Conservation (phyloP, 1,140 invertebrate species). For the Sycobia sp. region DNA sequence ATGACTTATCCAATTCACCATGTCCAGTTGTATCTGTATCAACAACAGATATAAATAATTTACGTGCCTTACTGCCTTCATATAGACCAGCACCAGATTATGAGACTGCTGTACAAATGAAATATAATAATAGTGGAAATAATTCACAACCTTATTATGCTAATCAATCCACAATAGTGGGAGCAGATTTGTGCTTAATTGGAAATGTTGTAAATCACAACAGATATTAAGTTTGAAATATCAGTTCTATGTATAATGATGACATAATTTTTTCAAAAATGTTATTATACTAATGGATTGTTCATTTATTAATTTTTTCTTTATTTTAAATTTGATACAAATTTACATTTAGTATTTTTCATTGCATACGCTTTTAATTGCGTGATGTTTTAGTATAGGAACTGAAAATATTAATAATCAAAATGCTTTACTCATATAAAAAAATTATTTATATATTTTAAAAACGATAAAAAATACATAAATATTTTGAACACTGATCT, state of each 20-base stretch:
- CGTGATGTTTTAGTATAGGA: conserved; percentile 24
- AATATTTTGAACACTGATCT: too few species aligned
- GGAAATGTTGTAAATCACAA: conserved; percentile 53
- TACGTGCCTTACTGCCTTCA: conserved; percentile 78
- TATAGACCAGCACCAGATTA: conserved; percentile 93
- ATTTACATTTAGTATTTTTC: too few species aligned
- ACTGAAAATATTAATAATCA: conserved; percentile 32
- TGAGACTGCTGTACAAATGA: conserved; percentile 87
- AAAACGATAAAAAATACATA: conserved; percentile 34
- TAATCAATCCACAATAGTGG: conserved; percentile 58
- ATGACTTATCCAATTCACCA: conserved; percentile 58
- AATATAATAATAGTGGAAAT: conserved; percentile 63
- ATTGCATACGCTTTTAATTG: background rate
- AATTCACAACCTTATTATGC: conserved; percentile 58
- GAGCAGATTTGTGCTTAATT: conserved; percentile 54
- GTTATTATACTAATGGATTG: background rate
- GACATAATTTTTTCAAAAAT: conserved; percentile 5
- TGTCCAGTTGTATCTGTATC: conserved; percentile 57
- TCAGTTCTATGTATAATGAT: conserved; percentile 2
- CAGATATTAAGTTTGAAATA: conserved; percentile 48
- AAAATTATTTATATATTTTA: conserved; percentile 17
- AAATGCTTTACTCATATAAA: conserved; percentile 16
- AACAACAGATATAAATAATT: conserved; percentile 60
- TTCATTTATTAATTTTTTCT: too few species aligned
- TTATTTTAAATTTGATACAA: too few species aligned